phyloP scores from a whole-genome alignment of 2,113 vertebrate genomes.

The Ploceus nigricollis region DNA sequence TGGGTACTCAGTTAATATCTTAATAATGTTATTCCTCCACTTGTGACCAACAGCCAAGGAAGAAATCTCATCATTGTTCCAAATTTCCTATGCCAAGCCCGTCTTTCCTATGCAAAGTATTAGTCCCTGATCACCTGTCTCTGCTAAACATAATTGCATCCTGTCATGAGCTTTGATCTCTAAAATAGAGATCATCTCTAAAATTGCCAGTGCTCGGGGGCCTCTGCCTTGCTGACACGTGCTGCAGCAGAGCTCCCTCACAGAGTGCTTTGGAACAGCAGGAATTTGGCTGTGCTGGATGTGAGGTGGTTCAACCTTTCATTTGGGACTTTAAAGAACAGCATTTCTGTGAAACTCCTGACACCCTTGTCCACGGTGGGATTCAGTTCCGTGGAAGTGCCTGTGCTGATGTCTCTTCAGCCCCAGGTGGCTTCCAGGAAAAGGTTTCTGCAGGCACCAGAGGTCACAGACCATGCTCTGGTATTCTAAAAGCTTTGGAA shows the following conservation, averaged over 20 bases:
- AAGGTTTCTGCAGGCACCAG: not conserved
- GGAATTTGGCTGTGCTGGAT: not conserved
- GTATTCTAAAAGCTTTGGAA: not conserved
- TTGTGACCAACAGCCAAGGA: not conserved
- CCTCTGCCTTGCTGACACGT: not conserved
- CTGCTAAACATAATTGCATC: not conserved
- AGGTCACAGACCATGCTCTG: accelerated
- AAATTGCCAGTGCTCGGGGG: not conserved
- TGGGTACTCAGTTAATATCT: not conserved
- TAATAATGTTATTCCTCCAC: not conserved
- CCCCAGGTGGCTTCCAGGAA: not conserved
- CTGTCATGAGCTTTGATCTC: constrained; percentile 6
- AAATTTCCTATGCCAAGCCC: not conserved
- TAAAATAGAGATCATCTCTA: not conserved
- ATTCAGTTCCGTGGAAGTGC: not conserved
- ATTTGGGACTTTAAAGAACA: not conserved
- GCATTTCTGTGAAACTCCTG: not conserved
- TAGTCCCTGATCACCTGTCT: not conserved
- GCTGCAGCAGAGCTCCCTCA: not conserved
- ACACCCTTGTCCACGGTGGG: accelerated
- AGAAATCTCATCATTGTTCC: not conserved
- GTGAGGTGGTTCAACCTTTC: accelerated
- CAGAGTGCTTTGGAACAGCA: not conserved
- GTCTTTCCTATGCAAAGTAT: not conserved
- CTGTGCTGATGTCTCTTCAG: not conserved